A percentile compares a stretch with the other conserved stretches of the same genome.
Evolutionary conservation across 2,888 invertebrate genomes (phyloP).

Genomic region (Brassicogethes aeneus): DNA sequence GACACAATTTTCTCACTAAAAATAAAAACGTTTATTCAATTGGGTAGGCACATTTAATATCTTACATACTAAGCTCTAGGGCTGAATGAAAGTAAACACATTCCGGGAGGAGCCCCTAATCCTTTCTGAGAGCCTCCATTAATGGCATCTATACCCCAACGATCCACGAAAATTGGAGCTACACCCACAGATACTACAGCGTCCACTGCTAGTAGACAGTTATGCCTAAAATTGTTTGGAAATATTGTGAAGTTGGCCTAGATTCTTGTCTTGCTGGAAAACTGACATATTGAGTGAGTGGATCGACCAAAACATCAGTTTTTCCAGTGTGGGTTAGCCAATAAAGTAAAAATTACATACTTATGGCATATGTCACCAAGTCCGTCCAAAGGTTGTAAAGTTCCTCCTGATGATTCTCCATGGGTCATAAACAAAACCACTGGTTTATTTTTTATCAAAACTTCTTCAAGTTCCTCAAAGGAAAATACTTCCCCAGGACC

Average conservation of each 20-base stretch:
- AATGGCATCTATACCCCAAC: conserved; percentile 65
- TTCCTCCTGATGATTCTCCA: conserved; percentile 82
- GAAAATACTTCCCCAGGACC: conserved; percentile 43
- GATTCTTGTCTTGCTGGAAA: too few species aligned
- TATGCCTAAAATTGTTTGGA: too few species aligned
- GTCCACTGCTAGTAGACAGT: conserved; percentile 63
- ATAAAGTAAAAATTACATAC: conserved; percentile 42
- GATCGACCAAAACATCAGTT: too few species aligned
- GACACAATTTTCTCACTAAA: conserved; percentile 45
- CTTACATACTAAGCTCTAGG: conserved; percentile 52
- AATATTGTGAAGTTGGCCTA: too few species aligned
- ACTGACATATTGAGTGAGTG: too few species aligned
- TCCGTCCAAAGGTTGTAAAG: conserved; percentile 69
- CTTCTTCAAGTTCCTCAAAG: conserved; percentile 52
- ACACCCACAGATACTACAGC: conserved; percentile 68
- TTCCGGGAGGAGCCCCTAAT: conserved; percentile 66
- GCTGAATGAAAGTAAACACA: conserved; percentile 68
- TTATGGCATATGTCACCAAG: conserved; percentile 65
- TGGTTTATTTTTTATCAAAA: conserved; percentile 54
- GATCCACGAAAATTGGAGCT: conserved; percentile 60
- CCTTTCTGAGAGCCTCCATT: conserved; percentile 74
- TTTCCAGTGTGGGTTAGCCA: too few species aligned
- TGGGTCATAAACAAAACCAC: conserved; percentile 68
- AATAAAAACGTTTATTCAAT: too few species aligned
- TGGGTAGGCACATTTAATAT: background rate